These are phyloP conservation scores for Poeciliopsis infans DNA, from an alignment of 2,797 vertebrate species.

Conservation along the genomic window DNA sequence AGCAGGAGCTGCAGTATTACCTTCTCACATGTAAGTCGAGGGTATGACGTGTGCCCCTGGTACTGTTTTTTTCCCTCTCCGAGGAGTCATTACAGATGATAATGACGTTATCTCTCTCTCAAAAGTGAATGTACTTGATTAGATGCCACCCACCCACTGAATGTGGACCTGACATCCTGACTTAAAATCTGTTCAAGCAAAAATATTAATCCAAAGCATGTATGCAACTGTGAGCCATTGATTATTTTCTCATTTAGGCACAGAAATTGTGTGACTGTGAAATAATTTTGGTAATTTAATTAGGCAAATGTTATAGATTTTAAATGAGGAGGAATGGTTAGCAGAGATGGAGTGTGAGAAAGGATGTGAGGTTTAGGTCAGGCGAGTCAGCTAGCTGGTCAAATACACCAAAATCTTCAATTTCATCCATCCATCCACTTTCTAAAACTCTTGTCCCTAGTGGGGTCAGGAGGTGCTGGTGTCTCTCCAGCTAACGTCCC, in stretches of 20 bases:
- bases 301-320: slow-evolving; percentile 38
- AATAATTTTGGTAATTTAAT: slow-evolving; percentile 41
- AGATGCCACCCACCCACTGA: slow-evolving; percentile 39
- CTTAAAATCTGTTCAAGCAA: slow-evolving; percentile 56
- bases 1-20: slow-evolving; percentile 48
- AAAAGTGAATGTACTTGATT: slow-evolving; percentile 31
- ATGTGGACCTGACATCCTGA: slow-evolving; percentile 48
- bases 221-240: slow-evolving; percentile 44
- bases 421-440: background rate
- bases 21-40: slow-evolving; percentile 38
- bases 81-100: slow-evolving; percentile 44
- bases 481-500: no score
- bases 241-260: slow-evolving; percentile 27
- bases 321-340: slow-evolving; percentile 26
- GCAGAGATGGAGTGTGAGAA: slow-evolving; percentile 41
- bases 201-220: slow-evolving; percentile 59
- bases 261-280: slow-evolving; percentile 17
- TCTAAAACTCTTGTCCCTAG: no score
- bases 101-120: slow-evolving; percentile 38
- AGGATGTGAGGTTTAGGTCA: background rate
- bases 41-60: slow-evolving; percentile 31
- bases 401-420: background rate
- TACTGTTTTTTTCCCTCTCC: slow-evolving; percentile 20
- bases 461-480: no score
- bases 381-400: background rate